Base-by-base conservation (phyloP, 2,797 vertebrate genomes). In the Acridotheres tristis region DNA sequence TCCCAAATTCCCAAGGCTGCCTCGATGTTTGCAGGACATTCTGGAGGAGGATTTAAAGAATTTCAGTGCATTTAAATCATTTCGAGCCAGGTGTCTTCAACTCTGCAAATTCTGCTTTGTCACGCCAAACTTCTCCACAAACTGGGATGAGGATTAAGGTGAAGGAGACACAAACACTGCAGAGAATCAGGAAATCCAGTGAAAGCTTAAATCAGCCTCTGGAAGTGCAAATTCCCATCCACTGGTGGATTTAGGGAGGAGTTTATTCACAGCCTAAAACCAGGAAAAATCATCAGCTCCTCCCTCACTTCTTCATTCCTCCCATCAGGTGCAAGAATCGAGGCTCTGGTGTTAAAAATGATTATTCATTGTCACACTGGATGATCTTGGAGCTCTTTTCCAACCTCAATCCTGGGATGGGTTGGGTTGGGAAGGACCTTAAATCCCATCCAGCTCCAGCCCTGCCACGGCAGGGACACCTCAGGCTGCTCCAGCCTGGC, bases 21-120 rank as follows among this genome's bases (percentile, higher is more conserved):
- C 72, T 50, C 1, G 0, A 0, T 15, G 13, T 11, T 42, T 21
- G 21, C 4, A 16, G 57, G 50, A 17, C 1, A 10, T 14, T 62
- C 42, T 3, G 13, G 45, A 16, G 1, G 22, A 14, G 47, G 34
- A 55, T 27, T 53, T 10, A 9, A 36, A 36, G 9, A 34, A 34
- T 34, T 34, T 34, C 0, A 2, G 20, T 1, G 26, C 4, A 55
- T 18, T 40, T 29, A 18, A 65, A 88, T 51, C 30, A 55, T 18
- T 40, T 29, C 18, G 61, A 88, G 47, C 30, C 34, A 16, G 0
- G 4, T 14, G 21, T 16, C 45, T 29, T 15, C 5, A 88, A 43
- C 23, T 55, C 53, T 61, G 29, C 2, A 34, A 36, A 68, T 63
- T 75, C 66, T 50, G 58, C 69, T 59, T 32, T 59, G 25, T 27